Percentiles rank a stretch among this genome's conserved stretches.
phyloP scores from a whole-genome alignment of 1,140 invertebrate genomes.

The Zaprionus lachaisei region DNA sequence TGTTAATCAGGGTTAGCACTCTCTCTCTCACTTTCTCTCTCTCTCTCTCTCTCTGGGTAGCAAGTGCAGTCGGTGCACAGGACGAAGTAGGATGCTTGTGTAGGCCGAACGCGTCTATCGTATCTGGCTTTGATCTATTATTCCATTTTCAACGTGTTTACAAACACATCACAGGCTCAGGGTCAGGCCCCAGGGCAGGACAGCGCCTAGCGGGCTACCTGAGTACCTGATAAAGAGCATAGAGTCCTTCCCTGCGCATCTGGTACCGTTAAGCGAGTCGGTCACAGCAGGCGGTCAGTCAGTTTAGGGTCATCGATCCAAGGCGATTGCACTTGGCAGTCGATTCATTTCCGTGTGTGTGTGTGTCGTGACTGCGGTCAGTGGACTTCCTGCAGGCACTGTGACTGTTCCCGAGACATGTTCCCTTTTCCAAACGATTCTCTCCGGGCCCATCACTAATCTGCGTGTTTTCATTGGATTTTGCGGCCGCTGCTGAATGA shows the following conservation, averaged over 20 bases:
- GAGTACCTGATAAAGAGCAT: slow-evolving; percentile 24
- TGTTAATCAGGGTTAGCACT: slow-evolving; percentile 18
- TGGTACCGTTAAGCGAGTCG: slow-evolving; percentile 68
- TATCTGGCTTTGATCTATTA: slow-evolving; percentile 78
- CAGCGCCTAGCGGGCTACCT: slow-evolving; percentile 13
- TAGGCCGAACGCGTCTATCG: slow-evolving; percentile 45
- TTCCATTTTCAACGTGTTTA: slow-evolving; percentile 77
- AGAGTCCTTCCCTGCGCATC: slow-evolving; percentile 35
- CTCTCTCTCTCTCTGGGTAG: not conserved
- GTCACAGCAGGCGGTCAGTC: slow-evolving; percentile 29
- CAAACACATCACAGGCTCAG: slow-evolving; percentile 72
- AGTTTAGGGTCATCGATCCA: slow-evolving; percentile 39
- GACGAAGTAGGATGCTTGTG: slow-evolving; percentile 9
- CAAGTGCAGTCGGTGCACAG: slow-evolving; percentile 13
- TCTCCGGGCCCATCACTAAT: slow-evolving; percentile 58
- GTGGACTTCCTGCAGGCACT: slow-evolving; percentile 59
- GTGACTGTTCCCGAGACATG: not conserved
- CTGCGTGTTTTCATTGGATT: slow-evolving; percentile 43
- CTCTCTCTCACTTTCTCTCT: not conserved
- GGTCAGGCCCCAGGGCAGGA: slow-evolving; percentile 20
- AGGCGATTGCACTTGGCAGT: slow-evolving; percentile 64
- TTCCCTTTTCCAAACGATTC: not conserved
- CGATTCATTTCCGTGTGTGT: slow-evolving; percentile 69
- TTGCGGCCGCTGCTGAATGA: slow-evolving; percentile 21
- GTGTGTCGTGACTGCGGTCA: slow-evolving; percentile 69